These are phyloP conservation scores for Microtus ochrogaster DNA, from an alignment of 2,113 vertebrate genomes.

Conservation along the genomic window DNA sequence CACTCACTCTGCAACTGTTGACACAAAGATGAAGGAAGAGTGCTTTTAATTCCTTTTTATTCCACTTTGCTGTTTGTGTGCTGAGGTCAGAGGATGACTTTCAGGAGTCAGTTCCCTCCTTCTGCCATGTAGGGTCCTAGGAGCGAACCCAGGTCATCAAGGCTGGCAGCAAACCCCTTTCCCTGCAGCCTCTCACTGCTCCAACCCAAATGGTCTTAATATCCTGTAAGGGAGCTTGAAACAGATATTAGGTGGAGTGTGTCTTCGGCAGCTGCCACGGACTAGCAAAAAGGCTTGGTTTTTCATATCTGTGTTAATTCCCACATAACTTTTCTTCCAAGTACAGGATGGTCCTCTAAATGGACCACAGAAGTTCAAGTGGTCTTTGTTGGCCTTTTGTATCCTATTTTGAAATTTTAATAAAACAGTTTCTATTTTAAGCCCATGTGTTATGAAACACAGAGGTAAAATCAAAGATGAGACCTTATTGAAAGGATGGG, in stretches of 20 bases:
- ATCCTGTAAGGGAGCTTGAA: neutral
- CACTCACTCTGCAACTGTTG: neutral
- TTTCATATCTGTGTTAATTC: neutral
- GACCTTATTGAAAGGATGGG: neutral
- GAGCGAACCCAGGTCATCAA: neutral
- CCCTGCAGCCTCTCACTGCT: neutral
- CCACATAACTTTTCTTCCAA: neutral
- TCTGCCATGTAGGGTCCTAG: neutral
- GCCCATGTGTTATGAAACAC: neutral
- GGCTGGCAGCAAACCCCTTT: neutral
- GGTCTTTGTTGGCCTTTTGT: neutral
- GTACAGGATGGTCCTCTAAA: neutral
- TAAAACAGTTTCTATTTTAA: conserved; percentile 6
- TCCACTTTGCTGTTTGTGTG: neutral
- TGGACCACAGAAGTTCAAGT: neutral
- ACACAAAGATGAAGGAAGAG: neutral
- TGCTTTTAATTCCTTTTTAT: neutral
- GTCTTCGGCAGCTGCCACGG: neutral
- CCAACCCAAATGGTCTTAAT: neutral
- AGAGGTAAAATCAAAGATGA: conserved; percentile 12
- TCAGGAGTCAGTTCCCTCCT: neutral
- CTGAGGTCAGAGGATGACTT: neutral
- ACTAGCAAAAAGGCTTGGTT: neutral
- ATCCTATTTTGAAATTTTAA: neutral
- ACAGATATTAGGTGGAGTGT: neutral